These are phyloP conservation scores for Timema cristinae DNA, from an alignment of 2,888 invertebrate species.

Conservation along the genomic window DNA sequence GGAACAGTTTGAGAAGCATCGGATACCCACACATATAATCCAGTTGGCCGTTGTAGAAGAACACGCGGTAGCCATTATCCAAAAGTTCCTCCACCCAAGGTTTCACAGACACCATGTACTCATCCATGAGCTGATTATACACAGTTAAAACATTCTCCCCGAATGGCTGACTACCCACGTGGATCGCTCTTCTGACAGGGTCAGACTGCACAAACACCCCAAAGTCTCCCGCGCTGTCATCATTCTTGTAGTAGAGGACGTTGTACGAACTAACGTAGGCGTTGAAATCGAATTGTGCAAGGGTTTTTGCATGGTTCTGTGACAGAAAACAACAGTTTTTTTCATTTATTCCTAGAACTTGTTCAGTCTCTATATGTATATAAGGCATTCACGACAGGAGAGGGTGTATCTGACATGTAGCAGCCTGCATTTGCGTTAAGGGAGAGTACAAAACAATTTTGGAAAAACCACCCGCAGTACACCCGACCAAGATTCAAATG, in stretches of 20 bases:
- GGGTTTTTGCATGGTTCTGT: too few species aligned
- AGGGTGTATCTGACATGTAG: too few species aligned
- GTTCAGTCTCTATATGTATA: too few species aligned
- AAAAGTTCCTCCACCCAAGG: constrained; percentile 52
- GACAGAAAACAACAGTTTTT: too few species aligned
- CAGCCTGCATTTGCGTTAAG: too few species aligned
- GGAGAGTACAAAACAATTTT: too few species aligned
- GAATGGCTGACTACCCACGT: constrained; percentile 52
- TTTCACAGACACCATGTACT: constrained; percentile 57
- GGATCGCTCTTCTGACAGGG: constrained; percentile 47
- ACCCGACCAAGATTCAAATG: too few species aligned
- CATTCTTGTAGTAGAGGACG: constrained; percentile 47
- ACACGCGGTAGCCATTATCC: constrained; percentile 41
- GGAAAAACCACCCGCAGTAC: too few species aligned
- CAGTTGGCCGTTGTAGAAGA: constrained; percentile 44
- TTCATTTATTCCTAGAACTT: too few species aligned
- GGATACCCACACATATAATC: constrained; percentile 63
- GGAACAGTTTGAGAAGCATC: constrained; percentile 45
- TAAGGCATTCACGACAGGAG: too few species aligned
- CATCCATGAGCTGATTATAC: constrained; percentile 50
- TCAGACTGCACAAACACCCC: constrained; percentile 47
- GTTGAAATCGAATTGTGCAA: constrained; percentile 33
- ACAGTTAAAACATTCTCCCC: constrained; percentile 49
- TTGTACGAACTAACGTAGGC: constrained; percentile 51
- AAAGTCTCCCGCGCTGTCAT: constrained; percentile 25